phyloP scores from a whole-genome alignment of 2,888 invertebrate species.

The Cyclophora punctaria region DNA sequence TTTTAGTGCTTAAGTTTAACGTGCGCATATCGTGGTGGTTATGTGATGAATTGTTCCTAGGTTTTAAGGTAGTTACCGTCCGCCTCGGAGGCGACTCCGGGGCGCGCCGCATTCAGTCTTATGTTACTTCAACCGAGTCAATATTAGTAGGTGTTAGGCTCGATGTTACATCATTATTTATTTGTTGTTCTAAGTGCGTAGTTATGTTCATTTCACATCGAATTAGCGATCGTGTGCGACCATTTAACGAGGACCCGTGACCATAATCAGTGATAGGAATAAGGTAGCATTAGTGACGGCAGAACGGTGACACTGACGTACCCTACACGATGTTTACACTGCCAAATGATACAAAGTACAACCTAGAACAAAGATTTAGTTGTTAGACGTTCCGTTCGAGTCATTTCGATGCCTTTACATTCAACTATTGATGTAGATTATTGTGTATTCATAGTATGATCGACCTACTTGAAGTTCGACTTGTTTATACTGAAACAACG shows the following conservation, averaged over 20 bases:
- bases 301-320: conserved; percentile 22
- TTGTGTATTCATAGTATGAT: conserved; percentile 7
- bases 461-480: conserved; percentile 1
- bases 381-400: conserved; percentile 29
- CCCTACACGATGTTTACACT: conserved; percentile 40
- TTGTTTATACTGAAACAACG: neutral
- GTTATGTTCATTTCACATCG: conserved; percentile 40
- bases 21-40: conserved; percentile 67
- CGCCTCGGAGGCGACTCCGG: conserved; percentile 15
- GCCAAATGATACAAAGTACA: conserved; percentile 64
- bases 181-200: conserved; percentile 37
- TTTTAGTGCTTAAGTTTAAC: conserved; percentile 59
- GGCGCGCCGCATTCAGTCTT: conserved; percentile 55
- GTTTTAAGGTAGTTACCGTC: conserved; percentile 43
- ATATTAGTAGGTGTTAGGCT: conserved; percentile 39
- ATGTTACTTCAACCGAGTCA: conserved; percentile 51
- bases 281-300: conserved; percentile 15
- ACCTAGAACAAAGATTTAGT: conserved; percentile 39
- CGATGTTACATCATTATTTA: conserved; percentile 54
- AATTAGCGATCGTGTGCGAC: conserved; percentile 20
- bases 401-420: conserved; percentile 34
- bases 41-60: conserved; percentile 63
- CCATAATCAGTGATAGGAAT: neutral
- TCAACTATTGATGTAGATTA: conserved; percentile 2
- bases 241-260: neutral